Evolutionary conservation across 2,888 invertebrate species (phyloP), one percentile per base, ranked within the genome.

Genomic region (Acrobasis suavella): DNA sequence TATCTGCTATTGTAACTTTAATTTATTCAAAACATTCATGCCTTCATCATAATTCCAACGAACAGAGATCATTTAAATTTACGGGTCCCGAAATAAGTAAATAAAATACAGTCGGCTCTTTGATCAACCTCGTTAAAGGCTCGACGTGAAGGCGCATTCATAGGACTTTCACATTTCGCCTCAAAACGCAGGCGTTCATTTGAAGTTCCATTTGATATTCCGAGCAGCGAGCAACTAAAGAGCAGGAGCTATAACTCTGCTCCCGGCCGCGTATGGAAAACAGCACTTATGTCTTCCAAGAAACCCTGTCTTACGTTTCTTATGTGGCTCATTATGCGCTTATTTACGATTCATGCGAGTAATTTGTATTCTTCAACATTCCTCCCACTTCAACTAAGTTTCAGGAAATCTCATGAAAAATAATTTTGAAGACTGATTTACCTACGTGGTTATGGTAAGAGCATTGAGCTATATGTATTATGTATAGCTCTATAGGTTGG

Each of bases 161-260:
- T 22, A 52, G 38, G 39, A 15, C 15, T 39, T 39, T 39, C 39
- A 55, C 55, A 55, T 54, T n/a, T n/a, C 15, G 37, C 37, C 52
- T 52, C 6, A n/a, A 15, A 55, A 15, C 16, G 14, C 55, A 16
- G n/a, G 46, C 14, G 14, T 46, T 12, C 55, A 38, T 17, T 16
- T 55, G 55, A 39, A 39, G 16, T 14, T 15, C 9, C 82, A 73
- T 80, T 88, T 89, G 80, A 82, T 85, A 89, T 89, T 86, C 87
- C 76, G 80, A 76, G 69, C 78, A 74, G 76, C 77, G 73, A 73
- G 79, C 75, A 75, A 76, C 86, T 82, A 83, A 75, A 84, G 82
- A 83, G 82, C 85, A 75, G 85, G 82, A 83, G 82, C 86, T 86
- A 86, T 87, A 86, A 87, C 79, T 88, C 77, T 78, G 73, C 82